These are phyloP conservation scores for Adoxophyes honmai DNA, from an alignment of 1,140 invertebrate species.

Conservation along the genomic window DNA sequence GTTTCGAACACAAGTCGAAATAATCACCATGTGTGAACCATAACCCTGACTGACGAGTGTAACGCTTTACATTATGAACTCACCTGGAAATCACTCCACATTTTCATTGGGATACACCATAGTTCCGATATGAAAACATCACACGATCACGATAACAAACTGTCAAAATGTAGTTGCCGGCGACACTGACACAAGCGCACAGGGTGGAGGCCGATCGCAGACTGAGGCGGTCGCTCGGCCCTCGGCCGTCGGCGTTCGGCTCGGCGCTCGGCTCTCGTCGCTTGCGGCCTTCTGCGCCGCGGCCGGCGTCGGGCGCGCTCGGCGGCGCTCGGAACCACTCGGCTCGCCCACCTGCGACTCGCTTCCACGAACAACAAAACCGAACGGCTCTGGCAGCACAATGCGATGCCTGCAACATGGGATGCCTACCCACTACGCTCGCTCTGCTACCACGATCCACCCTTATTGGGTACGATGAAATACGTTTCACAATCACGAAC, in stretches of 20 bases:
- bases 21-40: not conserved
- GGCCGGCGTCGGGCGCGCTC: slow-evolving; percentile 30
- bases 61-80: slow-evolving; percentile 24
- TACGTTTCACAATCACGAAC: no score
- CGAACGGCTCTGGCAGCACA: slow-evolving; percentile 27
- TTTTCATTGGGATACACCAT: slow-evolving; percentile 76
- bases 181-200: slow-evolving; percentile 57
- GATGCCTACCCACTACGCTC: slow-evolving; percentile 11
- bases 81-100: slow-evolving; percentile 76
- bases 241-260: slow-evolving; percentile 32
- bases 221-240: slow-evolving; percentile 43
- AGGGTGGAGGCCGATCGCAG: slow-evolving; percentile 61
- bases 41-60: not conserved
- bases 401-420: slow-evolving; percentile 26
- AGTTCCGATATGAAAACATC: slow-evolving; percentile 75
- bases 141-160: slow-evolving; percentile 73
- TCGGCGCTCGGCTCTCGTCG: slow-evolving; percentile 35
- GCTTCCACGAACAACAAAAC: slow-evolving; percentile 66
- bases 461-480: slow-evolving; percentile 4
- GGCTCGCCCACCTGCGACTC: slow-evolving; percentile 59
- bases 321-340: slow-evolving; percentile 27
- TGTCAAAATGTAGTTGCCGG: slow-evolving; percentile 71
- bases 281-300: slow-evolving; percentile 26
- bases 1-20: slow-evolving; percentile 6
- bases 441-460: slow-evolving; percentile 17